Base-by-base conservation (phyloP, 2,797 vertebrate genomes). In the Coilia nasus region DNA sequence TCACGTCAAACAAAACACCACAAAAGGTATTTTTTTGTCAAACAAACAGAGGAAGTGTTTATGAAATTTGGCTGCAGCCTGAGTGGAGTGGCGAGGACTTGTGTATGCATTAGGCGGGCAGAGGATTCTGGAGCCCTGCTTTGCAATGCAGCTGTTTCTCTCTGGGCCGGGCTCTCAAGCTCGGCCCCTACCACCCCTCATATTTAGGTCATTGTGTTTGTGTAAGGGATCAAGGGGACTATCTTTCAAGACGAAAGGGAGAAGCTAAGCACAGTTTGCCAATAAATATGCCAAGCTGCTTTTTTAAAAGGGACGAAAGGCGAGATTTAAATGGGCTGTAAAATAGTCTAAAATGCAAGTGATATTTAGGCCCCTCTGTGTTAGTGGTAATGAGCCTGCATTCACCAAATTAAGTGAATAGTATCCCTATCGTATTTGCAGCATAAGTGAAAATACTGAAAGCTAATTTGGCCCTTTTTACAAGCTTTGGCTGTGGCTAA, bases 211-310 rank as follows among this genome's bases (percentile, higher is more conserved):
- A 92, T 90, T 86, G 91, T 92, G 88, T 93, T 91, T 91, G 88
- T 88, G 83, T 84, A 87, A 89, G 84, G 87, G 90, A 91, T 89
- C 89, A 87, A 85, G 88, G 87, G 87, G 87, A 75, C 47, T 83
- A 67, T 86, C 82, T 83, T 81, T 67, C 64, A 62, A 17, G 47
- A 67, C 75, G 56, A 25, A 60, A 28, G 86, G 83, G 56, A 81
- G 84, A 64, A 86, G 90, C 90, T 91, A 87, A 91, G 90, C 83
- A 86, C 86, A 85, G 90, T 90, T 87, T 90, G 86, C 88, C 91
- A 91, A 91, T 92, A 94, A 93, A 93, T 91, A 93, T 89, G 91
- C 92, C 93, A 93, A 93, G 92, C 93, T 88, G 90, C 91, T 93
- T 91, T 92, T 87, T 87, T 82, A 82, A 10, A 89, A 86, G 82